Evolutionary conservation across 1,140 invertebrate species (phyloP).

Genomic region (Apocrypta bakeri): DNA sequence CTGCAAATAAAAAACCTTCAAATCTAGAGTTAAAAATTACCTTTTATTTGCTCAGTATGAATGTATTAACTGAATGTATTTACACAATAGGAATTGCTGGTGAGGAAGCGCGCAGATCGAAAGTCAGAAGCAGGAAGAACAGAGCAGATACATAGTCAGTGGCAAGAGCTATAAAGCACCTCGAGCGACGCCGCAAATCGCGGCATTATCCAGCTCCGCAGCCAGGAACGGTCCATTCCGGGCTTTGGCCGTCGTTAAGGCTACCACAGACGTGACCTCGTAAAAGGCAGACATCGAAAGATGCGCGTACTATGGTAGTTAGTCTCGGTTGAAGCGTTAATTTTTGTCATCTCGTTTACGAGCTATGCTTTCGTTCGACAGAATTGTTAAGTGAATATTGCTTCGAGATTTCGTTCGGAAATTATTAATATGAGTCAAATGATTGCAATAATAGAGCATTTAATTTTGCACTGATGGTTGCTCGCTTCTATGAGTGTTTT

Average conservation of each 20-base stretch:
- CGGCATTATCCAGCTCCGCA: constrained; percentile 1
- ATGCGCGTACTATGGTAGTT: not conserved
- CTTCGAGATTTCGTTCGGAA: too few species aligned
- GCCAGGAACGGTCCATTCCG: not conserved
- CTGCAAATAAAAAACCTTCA: too few species aligned
- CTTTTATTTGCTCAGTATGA: not conserved
- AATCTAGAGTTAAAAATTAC: too few species aligned
- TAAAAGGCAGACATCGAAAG: not conserved
- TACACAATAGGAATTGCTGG: not conserved
- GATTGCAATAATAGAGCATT: too few species aligned
- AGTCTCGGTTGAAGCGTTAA: not conserved
- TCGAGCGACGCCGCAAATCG: constrained; percentile 15
- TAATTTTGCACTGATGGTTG: too few species aligned
- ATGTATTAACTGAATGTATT: not conserved
- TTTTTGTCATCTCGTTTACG: not conserved
- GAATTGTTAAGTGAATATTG: too few species aligned
- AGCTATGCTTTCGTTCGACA: too few species aligned
- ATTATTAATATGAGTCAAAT: too few species aligned
- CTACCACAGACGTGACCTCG: not conserved
- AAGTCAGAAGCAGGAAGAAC: not conserved
- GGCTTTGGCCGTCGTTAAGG: not conserved
- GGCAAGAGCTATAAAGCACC: not conserved
- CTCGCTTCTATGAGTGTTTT: too few species aligned
- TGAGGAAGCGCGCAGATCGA: not conserved
- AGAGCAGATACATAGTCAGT: not conserved